phyloP scores from a whole-genome alignment of 2,797 vertebrate species.

The Steatocranus sp. region DNA sequence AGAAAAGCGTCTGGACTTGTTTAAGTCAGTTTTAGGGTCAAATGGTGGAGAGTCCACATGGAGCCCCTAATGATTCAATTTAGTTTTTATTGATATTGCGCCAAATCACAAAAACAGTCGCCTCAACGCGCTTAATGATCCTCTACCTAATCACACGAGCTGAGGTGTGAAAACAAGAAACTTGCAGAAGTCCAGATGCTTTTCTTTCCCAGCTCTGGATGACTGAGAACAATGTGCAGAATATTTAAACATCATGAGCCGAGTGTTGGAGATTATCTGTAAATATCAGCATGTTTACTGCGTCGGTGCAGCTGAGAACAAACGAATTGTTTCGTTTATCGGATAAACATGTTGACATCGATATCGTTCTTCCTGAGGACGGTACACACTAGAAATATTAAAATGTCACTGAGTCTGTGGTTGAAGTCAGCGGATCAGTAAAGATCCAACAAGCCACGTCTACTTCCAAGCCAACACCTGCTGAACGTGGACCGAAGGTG shows the following conservation, averaged over 20 bases:
- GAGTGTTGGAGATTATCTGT: neutral
- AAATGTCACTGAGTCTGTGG: neutral
- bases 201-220: neutral
- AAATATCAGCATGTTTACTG: neutral
- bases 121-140: neutral
- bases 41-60: neutral
- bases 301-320: neutral
- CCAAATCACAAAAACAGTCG: neutral
- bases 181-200: neutral
- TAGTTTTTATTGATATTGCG: rapidly evolving
- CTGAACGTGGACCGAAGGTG: neutral
- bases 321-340: neutral
- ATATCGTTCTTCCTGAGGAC: neutral
- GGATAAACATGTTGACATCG: neutral
- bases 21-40: too few relatives aligned
- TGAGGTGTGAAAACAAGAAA: neutral
- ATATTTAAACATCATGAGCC: neutral
- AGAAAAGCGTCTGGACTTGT: too few relatives aligned
- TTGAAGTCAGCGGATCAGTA: neutral
- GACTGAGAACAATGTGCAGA: neutral
- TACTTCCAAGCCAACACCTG: neutral
- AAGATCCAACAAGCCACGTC: neutral
- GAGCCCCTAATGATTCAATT: neutral
- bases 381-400: neutral
- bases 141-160: neutral